Evolutionary conservation across 2,797 vertebrate genomes (phyloP).

Genomic region (Gallinago stenura): DNA sequence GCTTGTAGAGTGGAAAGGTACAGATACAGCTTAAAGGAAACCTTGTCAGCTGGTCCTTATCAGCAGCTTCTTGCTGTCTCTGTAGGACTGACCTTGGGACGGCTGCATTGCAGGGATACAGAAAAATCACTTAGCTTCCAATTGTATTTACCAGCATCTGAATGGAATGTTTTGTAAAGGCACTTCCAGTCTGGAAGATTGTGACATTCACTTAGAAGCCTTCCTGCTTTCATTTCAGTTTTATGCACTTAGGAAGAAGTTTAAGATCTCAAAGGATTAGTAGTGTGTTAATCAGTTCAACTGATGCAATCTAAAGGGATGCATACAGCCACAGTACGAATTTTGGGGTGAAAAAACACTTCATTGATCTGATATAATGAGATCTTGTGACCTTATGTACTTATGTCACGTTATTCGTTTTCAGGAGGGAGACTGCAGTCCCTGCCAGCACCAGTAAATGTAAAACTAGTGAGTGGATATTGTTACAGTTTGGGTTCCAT

Average conservation of each 20-base stretch:
- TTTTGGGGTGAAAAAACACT: background rate
- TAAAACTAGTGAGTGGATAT: background rate
- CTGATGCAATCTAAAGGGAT: background rate
- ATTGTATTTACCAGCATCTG: background rate
- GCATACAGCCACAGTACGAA: background rate
- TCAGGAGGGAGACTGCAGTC: background rate
- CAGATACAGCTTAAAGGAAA: background rate
- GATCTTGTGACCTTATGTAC: background rate
- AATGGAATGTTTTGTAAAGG: background rate
- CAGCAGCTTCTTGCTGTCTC: background rate
- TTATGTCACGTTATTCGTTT: fast-evolving
- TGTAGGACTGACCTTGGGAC: background rate
- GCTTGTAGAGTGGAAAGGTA: background rate
- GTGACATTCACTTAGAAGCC: background rate
- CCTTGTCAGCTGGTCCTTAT: background rate
- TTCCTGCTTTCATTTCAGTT: background rate
- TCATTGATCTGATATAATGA: background rate
- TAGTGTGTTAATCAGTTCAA: fast-evolving
- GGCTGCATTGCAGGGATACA: background rate
- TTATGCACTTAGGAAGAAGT: background rate
- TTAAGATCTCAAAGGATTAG: background rate
- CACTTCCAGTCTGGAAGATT: background rate
- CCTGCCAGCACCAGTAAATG: background rate
- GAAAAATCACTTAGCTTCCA: background rate
- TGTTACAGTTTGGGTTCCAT: background rate